Base-by-base conservation (phyloP, 2,797 vertebrate species). In the Arnoldichthys spilopterus region DNA sequence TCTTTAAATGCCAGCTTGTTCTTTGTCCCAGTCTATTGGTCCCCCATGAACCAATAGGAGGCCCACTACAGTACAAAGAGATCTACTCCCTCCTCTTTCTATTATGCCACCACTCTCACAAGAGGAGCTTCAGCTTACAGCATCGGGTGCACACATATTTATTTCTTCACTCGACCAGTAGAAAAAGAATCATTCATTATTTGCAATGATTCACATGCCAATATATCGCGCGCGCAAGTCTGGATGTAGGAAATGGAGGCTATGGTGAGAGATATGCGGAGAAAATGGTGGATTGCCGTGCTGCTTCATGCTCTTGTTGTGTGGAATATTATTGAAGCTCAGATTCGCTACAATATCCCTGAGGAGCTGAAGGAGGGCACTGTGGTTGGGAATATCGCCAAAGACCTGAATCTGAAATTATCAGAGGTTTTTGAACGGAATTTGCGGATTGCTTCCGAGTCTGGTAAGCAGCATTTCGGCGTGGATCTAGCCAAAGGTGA, bases 311-410 rank as follows among this genome's bases (percentile, higher is more conserved):
- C 90, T 82, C 82, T 89, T 74, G 76, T 87, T 54, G 69, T 91
- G 71, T 90, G 90, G 90, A 88, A 28, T 86, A 87, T 84, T 80
- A 86, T 84, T 82, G 15, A 84, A 11, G 93, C 89, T 74, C 94
- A 95, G 89, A 93, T 94, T 88, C 94, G 91, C 13, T 95, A 95
- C 87, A 93, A 92, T 86, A 92, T 95, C 86, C 91, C 92, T 1
- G 95, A 96, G 88, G 95, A 95, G 71, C 90, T 94, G 9, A 93
- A 93, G 30, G 86, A 89, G 68, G 94, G 94, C 7, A 91, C 92
- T 80, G 90, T 95, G 80, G 93, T 96, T 78, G 95, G 94, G 87
- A 94, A 94, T 86, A 87, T 96, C 18, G 94, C 93, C 18, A 95
- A 93, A 90, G 95, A 95, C 85, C 86, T 95, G 74, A 92, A 93